A percentile compares a stretch with the other conserved stretches of the same genome.
Evolutionary conservation across 2,888 invertebrate species (phyloP).

Genomic region (Penaeus monodon): DNA sequence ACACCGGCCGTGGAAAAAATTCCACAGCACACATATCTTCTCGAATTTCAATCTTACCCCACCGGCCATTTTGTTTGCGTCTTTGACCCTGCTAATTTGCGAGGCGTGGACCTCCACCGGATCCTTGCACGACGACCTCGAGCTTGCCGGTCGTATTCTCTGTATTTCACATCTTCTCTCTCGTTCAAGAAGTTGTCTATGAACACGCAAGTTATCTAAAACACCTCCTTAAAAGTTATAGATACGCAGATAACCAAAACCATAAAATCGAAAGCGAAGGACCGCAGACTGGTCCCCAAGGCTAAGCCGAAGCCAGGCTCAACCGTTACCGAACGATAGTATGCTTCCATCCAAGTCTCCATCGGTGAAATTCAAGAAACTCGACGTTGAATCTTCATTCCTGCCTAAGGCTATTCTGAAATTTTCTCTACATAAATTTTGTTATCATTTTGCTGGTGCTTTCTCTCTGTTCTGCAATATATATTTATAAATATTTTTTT

Average conservation of each 20-base stretch:
- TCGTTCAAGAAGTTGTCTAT: too few species aligned
- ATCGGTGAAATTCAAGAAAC: conserved; percentile 51
- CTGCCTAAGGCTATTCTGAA: too few species aligned
- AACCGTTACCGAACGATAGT: conserved; percentile 11
- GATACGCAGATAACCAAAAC: too few species aligned
- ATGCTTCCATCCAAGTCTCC: conserved; percentile 43
- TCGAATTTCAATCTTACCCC: conserved; percentile 52
- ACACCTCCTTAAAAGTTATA: too few species aligned
- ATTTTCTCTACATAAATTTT: too few species aligned
- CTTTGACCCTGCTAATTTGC: conserved; percentile 58
- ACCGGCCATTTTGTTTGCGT: conserved; percentile 60
- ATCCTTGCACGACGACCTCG: neutral
- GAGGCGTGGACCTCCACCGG: conserved; percentile 26
- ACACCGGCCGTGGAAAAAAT: neutral
- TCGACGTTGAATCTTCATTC: neutral
- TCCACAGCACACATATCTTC: conserved; percentile 26
- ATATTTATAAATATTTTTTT: too few species aligned
- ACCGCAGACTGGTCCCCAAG: neutral
- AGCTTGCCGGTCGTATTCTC: too few species aligned
- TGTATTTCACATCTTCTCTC: too few species aligned
- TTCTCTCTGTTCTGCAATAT: too few species aligned
- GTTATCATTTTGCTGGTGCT: too few species aligned
- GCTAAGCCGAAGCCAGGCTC: conserved; percentile 26
- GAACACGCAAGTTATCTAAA: too few species aligned
- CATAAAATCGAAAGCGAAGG: too few species aligned